Base-by-base conservation (phyloP, 2,797 vertebrate species). In the Helostoma temminkii region DNA sequence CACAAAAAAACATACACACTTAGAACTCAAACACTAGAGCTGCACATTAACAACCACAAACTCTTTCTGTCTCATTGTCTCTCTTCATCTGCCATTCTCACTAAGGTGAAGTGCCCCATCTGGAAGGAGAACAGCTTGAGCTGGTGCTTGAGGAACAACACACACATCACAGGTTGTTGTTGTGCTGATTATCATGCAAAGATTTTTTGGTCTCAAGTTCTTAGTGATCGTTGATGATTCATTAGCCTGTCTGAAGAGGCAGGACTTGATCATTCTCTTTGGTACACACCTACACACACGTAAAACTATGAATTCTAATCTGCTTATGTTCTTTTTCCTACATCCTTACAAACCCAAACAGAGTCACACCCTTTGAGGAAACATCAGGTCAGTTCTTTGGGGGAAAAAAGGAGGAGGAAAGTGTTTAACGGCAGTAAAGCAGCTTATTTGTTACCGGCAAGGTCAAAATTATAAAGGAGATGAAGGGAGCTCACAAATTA, bases 41-140 rank as follows among this genome's bases (percentile, higher is more conserved):
- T 32, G 42, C 62, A 69, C 50, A 74, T 37, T 65, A 67, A 75
- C 50, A 82, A 68, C 56, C 55, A 78, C 47, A 81, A 76, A 74
- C 43, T 66, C 60, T 74, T 50, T 57, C 66, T 66, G 74, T 66
- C 71, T 80, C 43, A 2, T 57, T 41, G 43, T 66, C 16, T 71
- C 53, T 69, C 41, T 42, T 86, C 69, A 84, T 79, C 62, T 77
- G 66, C 82, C 49, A 64, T 70, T 76, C 55, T 45, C 74, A 78
- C 78, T 80, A 47, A 76, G 78, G 81, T 81, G 73, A 90, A 85
- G 67, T 71, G 78, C 66, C 82, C 73, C 80, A 81, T 86, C 76
- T 82, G 76, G 80, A 78, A 57, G 64, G 56, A 45, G 42, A 87
- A 80, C 66, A 80, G 80, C 71, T 78, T 72, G 61, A 76, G 71